Evolutionary conservation across 2,888 invertebrate genomes (phyloP), one percentile per base, ranked within the genome.

Genomic region (Hirtodrosophila duncani): DNA sequence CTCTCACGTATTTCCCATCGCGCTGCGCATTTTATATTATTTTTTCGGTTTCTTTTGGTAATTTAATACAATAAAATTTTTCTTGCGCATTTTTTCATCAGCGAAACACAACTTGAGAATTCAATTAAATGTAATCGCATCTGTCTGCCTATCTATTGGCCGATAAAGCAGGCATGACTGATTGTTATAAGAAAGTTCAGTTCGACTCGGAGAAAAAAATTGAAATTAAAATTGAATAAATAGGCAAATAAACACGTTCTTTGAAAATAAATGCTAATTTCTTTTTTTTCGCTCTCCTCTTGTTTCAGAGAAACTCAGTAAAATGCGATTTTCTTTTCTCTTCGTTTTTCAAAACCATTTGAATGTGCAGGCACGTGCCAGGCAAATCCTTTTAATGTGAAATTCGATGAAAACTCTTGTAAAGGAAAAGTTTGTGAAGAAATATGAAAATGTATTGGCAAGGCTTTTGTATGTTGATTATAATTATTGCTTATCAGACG

Each of bases 81-180:
- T 27, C 33, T 34, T 52, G 64, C 33, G 33, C 23, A 24, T 34
- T 42, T 18, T 11, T 36, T 23, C n/a, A n/a, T n/a, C n/a, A n/a
- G 34, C 13, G 34, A 52, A 44, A 37, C 30, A 44, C 37, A 20
- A 16, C 26, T 36, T 36, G 34, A 44, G 69, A 83, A 83, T 84
- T 81, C 83, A 81, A 83, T 83, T 84, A 84, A 83, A 81, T 79
- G 81, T 83, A 83, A 83, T 83, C 81, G 82, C 79, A 83, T 83
- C 77, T 70, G 60, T 63, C 65, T 68, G 52, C 33, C 58, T 67
- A n/a, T 65, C 52, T 50, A n/a, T n/a, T n/a, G n/a, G n/a, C n/a
- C n/a, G n/a, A n/a, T n/a, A n/a, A n/a, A n/a, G 58, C 38, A 37
- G 48, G 79, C 79, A 55, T 67, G 78, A 65, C 75, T 64, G 80